phyloP scores from a whole-genome alignment of 2,888 invertebrate genomes.

The Timandra comae region DNA sequence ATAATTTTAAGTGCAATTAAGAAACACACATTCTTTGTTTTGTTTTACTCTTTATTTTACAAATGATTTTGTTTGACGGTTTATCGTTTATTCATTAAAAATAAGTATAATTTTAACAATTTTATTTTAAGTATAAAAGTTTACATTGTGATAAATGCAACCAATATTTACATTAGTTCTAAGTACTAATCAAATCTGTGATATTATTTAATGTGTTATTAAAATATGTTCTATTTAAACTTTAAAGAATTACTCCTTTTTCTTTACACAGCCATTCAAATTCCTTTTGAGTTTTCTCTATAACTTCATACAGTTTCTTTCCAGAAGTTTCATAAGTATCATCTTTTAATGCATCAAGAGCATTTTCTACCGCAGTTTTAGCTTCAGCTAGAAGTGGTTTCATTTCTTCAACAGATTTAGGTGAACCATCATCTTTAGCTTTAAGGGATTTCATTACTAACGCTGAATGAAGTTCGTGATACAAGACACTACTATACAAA shows the following conservation, averaged over 20 bases:
- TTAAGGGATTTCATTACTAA: slow-evolving; percentile 69
- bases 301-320: slow-evolving; percentile 65
- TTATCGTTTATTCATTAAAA: too few relatives aligned
- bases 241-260: slow-evolving; percentile 44
- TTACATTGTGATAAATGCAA: too few relatives aligned
- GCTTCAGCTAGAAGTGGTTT: slow-evolving; percentile 62
- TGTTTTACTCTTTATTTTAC: too few relatives aligned
- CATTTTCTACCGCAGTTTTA: slow-evolving; percentile 54
- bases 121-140: too few relatives aligned
- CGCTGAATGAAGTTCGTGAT: slow-evolving; percentile 82
- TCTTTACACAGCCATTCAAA: slow-evolving; percentile 67
- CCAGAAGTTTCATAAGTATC: slow-evolving; percentile 75
- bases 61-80: too few relatives aligned
- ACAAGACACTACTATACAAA: slow-evolving; percentile 86
- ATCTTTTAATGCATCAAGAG: slow-evolving; percentile 62
- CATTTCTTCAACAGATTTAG: slow-evolving; percentile 48
- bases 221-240: slow-evolving; percentile 17
- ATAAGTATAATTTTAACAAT: too few relatives aligned
- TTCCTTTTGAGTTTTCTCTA: slow-evolving; percentile 62
- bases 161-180: too few relatives aligned
- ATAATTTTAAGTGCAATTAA: too few relatives aligned
- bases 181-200: slow-evolving; percentile 30
- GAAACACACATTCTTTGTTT: too few relatives aligned
- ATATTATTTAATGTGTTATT: slow-evolving; percentile 30
- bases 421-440: slow-evolving; percentile 40